Evolutionary conservation across 1,140 invertebrate genomes (phyloP), one percentile per base, ranked within the genome.

Genomic region (Acromyrmex charruanus): DNA sequence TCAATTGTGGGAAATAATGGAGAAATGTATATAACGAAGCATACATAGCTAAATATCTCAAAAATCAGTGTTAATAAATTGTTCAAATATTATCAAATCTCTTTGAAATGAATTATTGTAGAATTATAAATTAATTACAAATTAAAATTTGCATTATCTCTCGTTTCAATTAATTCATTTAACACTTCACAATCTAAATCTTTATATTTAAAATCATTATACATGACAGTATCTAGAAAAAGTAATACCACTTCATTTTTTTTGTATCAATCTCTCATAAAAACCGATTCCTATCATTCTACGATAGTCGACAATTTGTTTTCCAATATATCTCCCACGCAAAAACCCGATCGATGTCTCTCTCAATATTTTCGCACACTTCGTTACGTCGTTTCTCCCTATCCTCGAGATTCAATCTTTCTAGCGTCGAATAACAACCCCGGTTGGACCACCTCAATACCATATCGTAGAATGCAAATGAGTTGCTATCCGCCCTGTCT

Each of bases 401-500:
- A 25, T 59, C 35, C 44, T 69, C 61, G 53, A 59, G 74, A 88
- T 88, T 84, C 53, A 53, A 55, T 82, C 69, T 59, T 65, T 65
- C 53, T 21, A 35, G 21, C 39, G 39, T 85, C 49, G 49, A 74
- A 66, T 89, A 79, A 87, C 86, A 86, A 35, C 53, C 3, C 12
- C 25, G n/a, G 6, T 63, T 14, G 53, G 51, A 18, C 7, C 85
- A 58, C 31, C 58, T 55, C 44, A 31, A 58, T 71, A 21, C 55
- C 14, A 61, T 71, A 49, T n/a, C 71, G 77, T 69, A 68, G 79
- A 87, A 90, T 87, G 88, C 88, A 87, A 90, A 90, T 81, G 85
- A 87, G 66, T 39, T 44, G 74, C 35, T 74, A 88, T 86, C 68
- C 63, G 28, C 49, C 51, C 51, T 55, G 10, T 87, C 59, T 79